These are phyloP conservation scores for Leptinotarsa haldemani DNA, from an alignment of 2,888 invertebrate genomes.

Conservation along the genomic window DNA sequence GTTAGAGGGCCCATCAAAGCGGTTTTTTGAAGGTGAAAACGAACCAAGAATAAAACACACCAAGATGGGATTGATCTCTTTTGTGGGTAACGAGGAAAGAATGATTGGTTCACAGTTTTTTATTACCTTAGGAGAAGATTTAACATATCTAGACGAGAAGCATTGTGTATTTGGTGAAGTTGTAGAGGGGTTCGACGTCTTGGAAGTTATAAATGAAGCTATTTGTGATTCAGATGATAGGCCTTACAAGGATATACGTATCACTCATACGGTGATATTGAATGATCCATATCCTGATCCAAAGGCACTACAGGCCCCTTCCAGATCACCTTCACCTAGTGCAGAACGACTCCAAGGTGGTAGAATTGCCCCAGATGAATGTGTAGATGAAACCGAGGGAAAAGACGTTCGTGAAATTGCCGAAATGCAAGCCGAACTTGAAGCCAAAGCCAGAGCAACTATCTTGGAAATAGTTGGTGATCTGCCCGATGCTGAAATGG, in stretches of 20 bases:
- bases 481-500: slow-evolving; percentile 95
- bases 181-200: slow-evolving; percentile 88
- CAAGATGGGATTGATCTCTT: slow-evolving; percentile 87
- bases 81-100: slow-evolving; percentile 93
- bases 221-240: slow-evolving; percentile 91
- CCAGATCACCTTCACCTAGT: slow-evolving; percentile 89
- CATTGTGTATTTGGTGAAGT: slow-evolving; percentile 98
- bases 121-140: slow-evolving; percentile 81
- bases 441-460: slow-evolving; percentile 96
- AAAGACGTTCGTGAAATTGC: slow-evolving; percentile 86
- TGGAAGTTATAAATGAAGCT: slow-evolving; percentile 91
- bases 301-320: slow-evolving; percentile 79
- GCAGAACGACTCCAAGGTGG: slow-evolving; percentile 83
- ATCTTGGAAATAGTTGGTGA: slow-evolving; percentile 99
- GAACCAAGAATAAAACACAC: slow-evolving; percentile 92
- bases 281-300: slow-evolving; percentile 98
- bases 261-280: slow-evolving; percentile 95
- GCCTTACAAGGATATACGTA: slow-evolving; percentile 95
- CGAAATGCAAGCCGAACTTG: slow-evolving; percentile 89
- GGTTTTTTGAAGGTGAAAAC: slow-evolving; percentile 91
- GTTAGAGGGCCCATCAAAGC: slow-evolving; percentile 86
- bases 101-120: slow-evolving; percentile 97
- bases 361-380: slow-evolving; percentile 93
- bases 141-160: slow-evolving; percentile 88
- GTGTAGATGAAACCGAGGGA: slow-evolving; percentile 88